These are phyloP conservation scores for Pitta sordida DNA, from an alignment of 2,113 vertebrate species.

Conservation along the genomic window DNA sequence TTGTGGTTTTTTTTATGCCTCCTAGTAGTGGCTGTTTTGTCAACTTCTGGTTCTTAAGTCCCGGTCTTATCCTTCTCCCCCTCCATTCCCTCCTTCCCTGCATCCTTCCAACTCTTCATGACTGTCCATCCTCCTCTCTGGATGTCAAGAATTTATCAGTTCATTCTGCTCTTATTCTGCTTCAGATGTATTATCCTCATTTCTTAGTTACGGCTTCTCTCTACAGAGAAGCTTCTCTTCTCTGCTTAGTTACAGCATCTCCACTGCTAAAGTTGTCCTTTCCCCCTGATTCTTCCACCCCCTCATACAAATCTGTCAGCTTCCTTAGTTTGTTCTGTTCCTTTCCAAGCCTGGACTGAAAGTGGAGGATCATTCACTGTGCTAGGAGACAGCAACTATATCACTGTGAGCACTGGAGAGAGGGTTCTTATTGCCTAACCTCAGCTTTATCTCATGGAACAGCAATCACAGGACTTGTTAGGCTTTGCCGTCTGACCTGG, in stretches of 20 bases:
- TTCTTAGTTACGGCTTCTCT: background rate
- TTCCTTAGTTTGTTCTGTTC: background rate
- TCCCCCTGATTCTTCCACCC: background rate
- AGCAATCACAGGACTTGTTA: background rate
- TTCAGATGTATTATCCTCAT: background rate
- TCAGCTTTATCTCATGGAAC: background rate
- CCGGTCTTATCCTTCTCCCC: background rate
- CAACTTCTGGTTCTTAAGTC: background rate
- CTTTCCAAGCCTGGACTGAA: background rate
- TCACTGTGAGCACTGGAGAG: background rate
- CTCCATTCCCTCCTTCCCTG: background rate
- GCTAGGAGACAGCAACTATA: background rate
- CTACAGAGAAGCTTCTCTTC: too few relatives aligned
- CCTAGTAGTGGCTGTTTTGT: background rate
- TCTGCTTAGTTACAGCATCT: background rate
- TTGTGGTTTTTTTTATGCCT: background rate
- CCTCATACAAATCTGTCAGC: background rate
- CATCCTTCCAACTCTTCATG: background rate
- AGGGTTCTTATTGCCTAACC: background rate
- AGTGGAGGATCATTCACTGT: background rate
- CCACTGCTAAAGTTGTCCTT: constrained; percentile 15
- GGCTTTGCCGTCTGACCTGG: background rate
- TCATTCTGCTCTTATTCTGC: background rate
- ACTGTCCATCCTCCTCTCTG: background rate
- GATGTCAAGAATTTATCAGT: background rate